Base-by-base conservation (phyloP, 2,888 invertebrate genomes). In the Ametastegia equiseti region DNA sequence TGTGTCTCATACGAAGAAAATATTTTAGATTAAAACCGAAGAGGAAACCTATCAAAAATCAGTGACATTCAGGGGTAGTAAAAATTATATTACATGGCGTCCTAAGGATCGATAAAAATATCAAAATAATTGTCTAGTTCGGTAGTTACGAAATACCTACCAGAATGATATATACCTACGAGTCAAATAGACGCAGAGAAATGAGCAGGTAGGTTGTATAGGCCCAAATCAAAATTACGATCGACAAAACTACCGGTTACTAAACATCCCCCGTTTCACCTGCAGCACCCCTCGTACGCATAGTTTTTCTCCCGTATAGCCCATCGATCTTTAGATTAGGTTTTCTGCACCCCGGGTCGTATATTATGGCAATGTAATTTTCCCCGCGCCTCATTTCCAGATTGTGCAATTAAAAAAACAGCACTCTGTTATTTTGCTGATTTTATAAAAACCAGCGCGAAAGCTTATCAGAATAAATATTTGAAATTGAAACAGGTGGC, bases 171-270 rank as follows among this genome's bases (percentile, higher is more conserved):
- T 9, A 30, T 30, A 30, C n/a, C n/a, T n/a, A n/a, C n/a, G n/a
- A 60, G 27, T 60, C 60, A 60, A 60, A 30, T 9, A 60, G 60
- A 60, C 60, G 13, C n/a, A n/a, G 30, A 30, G 2, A 57, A 57
- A 57, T 27, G 13, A 57, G 9, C 57, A 2, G 60, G 60, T 30
- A 60, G 11, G 15, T 23, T 23, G 13, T 30, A 60, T 15, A 30
- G 30, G 30, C 23, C 15, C 27, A 30, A 60, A 60, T 60, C 60
- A 30, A 60, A 60, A 30, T 30, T 30, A 30, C 30, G 60, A 60
- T 60, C 60, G 60, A 60, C 60, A 60, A 30, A 60, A 60, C 30
- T 30, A 30, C 60, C 60, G 15, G 60, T 30, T 60, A 60, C 60
- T 57, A 3, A 15, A 60, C 15, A 11, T 60, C 30, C 54, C 23